Percentiles rank a stretch among this genome's conserved stretches.
Conservation (phyloP, 2,888 invertebrate genomes). For the Drosophila maculinotata region DNA sequence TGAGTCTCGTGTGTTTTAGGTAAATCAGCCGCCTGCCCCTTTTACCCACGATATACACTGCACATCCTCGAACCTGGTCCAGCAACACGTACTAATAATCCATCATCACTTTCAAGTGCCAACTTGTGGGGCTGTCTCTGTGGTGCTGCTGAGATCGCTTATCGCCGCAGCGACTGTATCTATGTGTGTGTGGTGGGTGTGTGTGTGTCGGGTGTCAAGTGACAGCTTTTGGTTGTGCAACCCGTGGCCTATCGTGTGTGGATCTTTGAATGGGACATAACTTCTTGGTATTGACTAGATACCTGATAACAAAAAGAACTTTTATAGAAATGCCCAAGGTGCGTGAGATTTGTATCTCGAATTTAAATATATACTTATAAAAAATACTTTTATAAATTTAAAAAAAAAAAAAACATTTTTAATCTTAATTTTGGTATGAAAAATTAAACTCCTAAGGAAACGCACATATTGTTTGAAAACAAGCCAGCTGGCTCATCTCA, state of each 20-base stretch:
- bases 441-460: conserved; percentile 14
- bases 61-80: conserved; percentile 57
- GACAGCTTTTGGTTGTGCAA: conserved; percentile 20
- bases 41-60: not conserved
- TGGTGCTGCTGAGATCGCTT: conserved; percentile 53
- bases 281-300: not conserved
- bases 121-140: conserved; percentile 49
- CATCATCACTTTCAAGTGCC: conserved; percentile 72
- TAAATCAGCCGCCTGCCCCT: conserved; percentile 25
- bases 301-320: not conserved
- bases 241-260: conserved; percentile 32
- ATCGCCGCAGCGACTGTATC: conserved; percentile 30
- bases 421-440: not conserved
- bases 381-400: not conserved
- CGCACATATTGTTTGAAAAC: conserved; percentile 13
- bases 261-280: conserved; percentile 2
- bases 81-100: conserved; percentile 83
- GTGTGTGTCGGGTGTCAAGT: conserved; percentile 27
- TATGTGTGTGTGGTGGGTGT: conserved; percentile 7
- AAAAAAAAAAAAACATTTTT: not conserved
- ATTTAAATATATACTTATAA: no score
- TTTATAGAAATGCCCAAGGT: not conserved
- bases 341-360: no score
- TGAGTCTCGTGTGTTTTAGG: conserved; percentile 80
- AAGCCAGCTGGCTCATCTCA: not conserved